Percentiles rank a stretch among this genome's conserved stretches.
phyloP scores from a whole-genome alignment of 2,113 vertebrate species.

The Phylloscopus whistleri region DNA sequence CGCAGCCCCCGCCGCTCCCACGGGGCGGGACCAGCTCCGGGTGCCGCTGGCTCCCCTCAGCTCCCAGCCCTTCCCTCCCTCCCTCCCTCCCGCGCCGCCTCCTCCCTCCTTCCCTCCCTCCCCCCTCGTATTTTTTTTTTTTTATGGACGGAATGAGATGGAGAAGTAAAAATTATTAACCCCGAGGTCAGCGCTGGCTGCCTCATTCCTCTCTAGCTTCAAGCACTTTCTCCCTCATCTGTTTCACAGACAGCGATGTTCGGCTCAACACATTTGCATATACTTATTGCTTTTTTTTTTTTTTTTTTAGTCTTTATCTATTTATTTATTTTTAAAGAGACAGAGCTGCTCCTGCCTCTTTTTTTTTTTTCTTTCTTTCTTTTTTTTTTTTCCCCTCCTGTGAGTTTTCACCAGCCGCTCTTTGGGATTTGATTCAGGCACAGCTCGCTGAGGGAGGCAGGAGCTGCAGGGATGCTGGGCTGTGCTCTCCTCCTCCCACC shows the following conservation, averaged over 20 bases:
- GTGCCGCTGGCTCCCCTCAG: background rate
- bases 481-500: background rate
- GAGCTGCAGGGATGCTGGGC: background rate
- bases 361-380: background rate
- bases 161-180: constrained; percentile 97
- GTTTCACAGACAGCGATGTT: constrained; percentile 89
- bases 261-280: constrained; percentile 90
- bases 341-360: background rate
- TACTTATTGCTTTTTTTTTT: constrained; percentile 81
- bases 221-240: constrained; percentile 88
- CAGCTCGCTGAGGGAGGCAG: background rate
- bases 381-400: background rate
- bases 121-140: constrained; percentile 28
- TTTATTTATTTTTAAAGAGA: constrained; percentile 71
- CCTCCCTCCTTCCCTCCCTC: background rate
- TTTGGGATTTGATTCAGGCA: background rate
- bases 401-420: background rate
- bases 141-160: constrained; percentile 83
- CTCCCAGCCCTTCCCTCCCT: background rate
- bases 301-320: constrained; percentile 54
- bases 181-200: constrained; percentile 84
- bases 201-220: constrained; percentile 88
- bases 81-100: background rate
- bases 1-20: background rate
- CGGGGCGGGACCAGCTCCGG: background rate